Percentiles rank a stretch among this genome's conserved stretches.
Conservation (phyloP, 1,140 invertebrate species). For the Homalodisca vitripennis region DNA sequence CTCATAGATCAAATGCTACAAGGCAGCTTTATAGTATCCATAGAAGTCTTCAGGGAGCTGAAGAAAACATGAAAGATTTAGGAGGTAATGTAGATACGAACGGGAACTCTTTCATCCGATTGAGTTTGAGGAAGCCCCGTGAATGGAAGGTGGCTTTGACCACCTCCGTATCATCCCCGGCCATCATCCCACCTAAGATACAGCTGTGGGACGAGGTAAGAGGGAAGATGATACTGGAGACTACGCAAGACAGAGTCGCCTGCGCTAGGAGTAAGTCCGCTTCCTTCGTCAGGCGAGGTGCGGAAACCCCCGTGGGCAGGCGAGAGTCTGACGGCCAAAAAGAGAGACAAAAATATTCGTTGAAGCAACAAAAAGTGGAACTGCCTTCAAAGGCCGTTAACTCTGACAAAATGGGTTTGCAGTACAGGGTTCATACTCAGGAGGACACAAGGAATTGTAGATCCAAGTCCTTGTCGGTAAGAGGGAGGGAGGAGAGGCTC, state of each 20-base stretch:
- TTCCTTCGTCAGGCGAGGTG: background rate
- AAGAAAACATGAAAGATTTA: background rate
- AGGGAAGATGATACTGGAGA: conserved; percentile 12
- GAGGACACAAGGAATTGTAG: background rate
- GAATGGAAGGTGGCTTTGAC: conserved; percentile 19
- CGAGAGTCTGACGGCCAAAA: background rate
- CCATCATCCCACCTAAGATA: background rate
- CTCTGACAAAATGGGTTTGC: too few species aligned
- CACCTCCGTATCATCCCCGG: conserved; percentile 19
- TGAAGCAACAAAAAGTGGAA: background rate
- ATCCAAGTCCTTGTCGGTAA: background rate
- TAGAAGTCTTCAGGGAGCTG: too few species aligned
- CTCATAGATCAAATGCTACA: too few species aligned
- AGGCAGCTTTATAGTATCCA: too few species aligned
- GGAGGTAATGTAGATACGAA: background rate
- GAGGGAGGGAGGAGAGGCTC: background rate
- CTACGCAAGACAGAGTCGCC: background rate
- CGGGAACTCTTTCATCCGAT: conserved; percentile 1
- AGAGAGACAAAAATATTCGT: background rate
- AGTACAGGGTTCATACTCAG: too few species aligned
- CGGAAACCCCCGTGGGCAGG: too few species aligned
- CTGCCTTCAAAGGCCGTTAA: background rate
- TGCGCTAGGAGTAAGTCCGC: conserved; percentile 7
- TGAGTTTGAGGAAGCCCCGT: conserved; percentile 28
- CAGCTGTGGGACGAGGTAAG: conserved; percentile 16